Percentiles rank a stretch among this genome's conserved stretches.
These are phyloP conservation scores for Podocnemis expansa DNA, from an alignment of 2,113 vertebrate genomes.

Conservation along the genomic window DNA sequence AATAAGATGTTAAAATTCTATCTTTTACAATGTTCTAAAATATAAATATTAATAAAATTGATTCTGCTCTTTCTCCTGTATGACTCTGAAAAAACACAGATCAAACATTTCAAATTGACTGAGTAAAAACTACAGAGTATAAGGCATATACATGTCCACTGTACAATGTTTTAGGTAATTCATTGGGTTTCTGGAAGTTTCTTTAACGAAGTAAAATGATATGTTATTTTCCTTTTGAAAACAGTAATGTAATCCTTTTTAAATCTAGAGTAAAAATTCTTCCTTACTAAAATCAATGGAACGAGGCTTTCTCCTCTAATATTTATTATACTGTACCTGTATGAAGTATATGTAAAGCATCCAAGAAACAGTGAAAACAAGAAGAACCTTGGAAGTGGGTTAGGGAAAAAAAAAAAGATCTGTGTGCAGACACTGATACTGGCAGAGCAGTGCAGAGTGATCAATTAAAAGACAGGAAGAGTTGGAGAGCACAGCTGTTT, in stretches of 20 bases:
- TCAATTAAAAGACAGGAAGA: background rate
- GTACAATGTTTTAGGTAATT: background rate
- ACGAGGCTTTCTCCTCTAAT: background rate
- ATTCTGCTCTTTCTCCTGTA: background rate
- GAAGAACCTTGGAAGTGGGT: accelerated
- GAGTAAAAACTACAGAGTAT: background rate
- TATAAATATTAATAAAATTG: background rate
- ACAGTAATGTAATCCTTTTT: background rate
- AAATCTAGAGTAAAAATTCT: background rate
- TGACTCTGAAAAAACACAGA: background rate
- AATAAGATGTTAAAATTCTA: background rate
- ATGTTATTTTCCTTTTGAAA: background rate
- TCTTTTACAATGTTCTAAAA: background rate
- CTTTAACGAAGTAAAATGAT: background rate
- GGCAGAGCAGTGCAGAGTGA: accelerated
- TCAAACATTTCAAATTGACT: background rate
- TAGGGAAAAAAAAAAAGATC: accelerated
- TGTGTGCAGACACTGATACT: background rate
- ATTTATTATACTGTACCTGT: background rate
- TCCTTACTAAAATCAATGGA: background rate
- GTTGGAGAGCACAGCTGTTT: background rate
- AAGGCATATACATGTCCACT: background rate
- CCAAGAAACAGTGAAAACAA: accelerated
- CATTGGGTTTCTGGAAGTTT: background rate
- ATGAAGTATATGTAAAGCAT: background rate